These are phyloP conservation scores for Cyphomyrmex costatus DNA, from an alignment of 1,140 invertebrate genomes.

Conservation along the genomic window DNA sequence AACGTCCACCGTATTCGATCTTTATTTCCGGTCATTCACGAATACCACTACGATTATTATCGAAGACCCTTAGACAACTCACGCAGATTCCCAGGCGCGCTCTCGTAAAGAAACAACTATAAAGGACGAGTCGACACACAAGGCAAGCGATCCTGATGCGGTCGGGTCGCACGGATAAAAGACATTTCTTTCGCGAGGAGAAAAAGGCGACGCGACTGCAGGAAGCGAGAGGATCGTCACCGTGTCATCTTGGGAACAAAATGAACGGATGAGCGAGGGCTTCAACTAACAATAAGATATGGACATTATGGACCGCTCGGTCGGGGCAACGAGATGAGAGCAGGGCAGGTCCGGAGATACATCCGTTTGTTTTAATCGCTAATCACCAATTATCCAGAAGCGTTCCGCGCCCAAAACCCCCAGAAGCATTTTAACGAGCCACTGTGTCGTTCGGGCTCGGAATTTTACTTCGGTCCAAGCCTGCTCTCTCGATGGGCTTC, in stretches of 20 bases:
- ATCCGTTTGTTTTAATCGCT: conserved; percentile 86
- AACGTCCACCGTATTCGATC: conserved; percentile 60
- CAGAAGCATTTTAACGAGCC: conserved; percentile 87
- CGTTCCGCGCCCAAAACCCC: conserved; percentile 85
- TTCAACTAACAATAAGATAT: conserved; percentile 59
- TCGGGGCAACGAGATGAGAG: not conserved
- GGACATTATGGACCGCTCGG: conserved; percentile 51
- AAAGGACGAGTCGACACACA: conserved; percentile 22
- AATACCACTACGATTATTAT: conserved; percentile 27
- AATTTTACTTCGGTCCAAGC: conserved; percentile 84
- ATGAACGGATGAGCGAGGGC: conserved; percentile 57
- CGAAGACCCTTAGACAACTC: conserved; percentile 9
- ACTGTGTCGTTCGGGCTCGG: conserved; percentile 84
- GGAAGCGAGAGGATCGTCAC: conserved; percentile 62
- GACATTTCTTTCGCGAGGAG: conserved; percentile 45
- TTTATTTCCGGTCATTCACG: conserved; percentile 70
- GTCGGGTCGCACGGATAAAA: conserved; percentile 67
- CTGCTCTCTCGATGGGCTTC: conserved; percentile 54
- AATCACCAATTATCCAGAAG: conserved; percentile 86
- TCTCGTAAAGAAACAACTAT: conserved; percentile 52
- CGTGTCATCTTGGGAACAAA: conserved; percentile 15
- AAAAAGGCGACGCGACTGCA: conserved; percentile 32
- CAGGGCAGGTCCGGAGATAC: conserved; percentile 29
- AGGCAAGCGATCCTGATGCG: conserved; percentile 57
- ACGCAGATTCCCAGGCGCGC: conserved; percentile 64